Conservation (phyloP, 2,888 invertebrate species). For the Metallyticus violacea region DNA sequence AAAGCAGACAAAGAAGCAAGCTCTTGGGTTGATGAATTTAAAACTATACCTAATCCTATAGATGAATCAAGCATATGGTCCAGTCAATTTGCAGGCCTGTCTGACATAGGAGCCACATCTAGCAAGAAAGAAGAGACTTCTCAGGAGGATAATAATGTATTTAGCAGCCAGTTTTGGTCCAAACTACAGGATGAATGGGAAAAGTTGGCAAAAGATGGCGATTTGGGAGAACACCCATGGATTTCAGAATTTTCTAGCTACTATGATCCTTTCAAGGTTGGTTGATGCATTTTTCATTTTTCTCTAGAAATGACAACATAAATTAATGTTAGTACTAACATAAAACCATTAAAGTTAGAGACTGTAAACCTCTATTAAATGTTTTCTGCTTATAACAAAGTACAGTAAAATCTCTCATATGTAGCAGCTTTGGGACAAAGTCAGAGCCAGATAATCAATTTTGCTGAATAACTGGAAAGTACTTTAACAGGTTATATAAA, state of each 20-base stretch:
- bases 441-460: no score
- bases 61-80: constrained; percentile 24
- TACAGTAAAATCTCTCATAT: no score
- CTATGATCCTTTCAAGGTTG: constrained; percentile 60
- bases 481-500: no score
- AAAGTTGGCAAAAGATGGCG: constrained; percentile 63
- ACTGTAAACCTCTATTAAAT: no score
- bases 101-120: no score
- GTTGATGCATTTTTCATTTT: no score
- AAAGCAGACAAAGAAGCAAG: neutral
- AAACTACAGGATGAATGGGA: constrained; percentile 74
- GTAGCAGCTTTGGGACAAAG: no score
- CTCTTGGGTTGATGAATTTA: constrained; percentile 9
- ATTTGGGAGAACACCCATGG: constrained; percentile 64
- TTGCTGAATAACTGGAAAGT: no score
- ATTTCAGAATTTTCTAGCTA: constrained; percentile 62
- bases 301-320: no score
- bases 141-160: neutral
- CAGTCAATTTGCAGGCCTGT: neutral
- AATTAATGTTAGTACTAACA: no score
- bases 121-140: neutral
- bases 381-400: no score
- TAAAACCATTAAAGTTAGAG: no score
- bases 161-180: constrained; percentile 55
- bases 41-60: neutral